Evolutionary conservation across 2,113 vertebrate species (phyloP), one percentile per base, ranked within the genome.

Genomic region (Vicugna pacos): DNA sequence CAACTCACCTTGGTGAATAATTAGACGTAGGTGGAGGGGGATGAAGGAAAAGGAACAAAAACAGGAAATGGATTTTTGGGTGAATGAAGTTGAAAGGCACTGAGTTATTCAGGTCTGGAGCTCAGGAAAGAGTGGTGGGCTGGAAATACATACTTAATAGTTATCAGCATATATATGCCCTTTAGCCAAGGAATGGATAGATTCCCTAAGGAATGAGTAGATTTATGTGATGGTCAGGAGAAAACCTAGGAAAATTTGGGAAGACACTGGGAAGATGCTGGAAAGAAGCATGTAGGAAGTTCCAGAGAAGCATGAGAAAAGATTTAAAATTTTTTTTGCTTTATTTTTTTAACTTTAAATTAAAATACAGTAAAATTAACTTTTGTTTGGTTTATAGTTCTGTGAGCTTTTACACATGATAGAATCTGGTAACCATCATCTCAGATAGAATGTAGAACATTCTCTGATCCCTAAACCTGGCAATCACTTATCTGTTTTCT

Each of bases 391-490:
- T 58, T 12, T 65, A 81, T 16, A 82, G 30, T 56, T 65, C 56
- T 94, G 56, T 80, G 73, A 93, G 65, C 7, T 93, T 96, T 90
- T 72, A 80, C 14, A 91, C 32, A 73, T 82, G 38, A 1, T 42
- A 67, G 65, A 58, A 58, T 65, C 48, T 84, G 80, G 14, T 60
- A 69, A 81, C 67, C 22, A 64, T 46, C 20, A 75, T 32, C 56
- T 91, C 15, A 87, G 50, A 77, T 35, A 77, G 42, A 91, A 56
- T 86, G 67, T 22, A 81, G 56, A 92, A 62, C 12, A 50, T 42
- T 54, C 14, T 52, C 30, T 52, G 32, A 50, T 20, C 5, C 75
- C 2, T 80, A 92, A 75, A 11, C 13, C n/a, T 65, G 82, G 46
- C 20, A 92, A 80, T 5, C 52, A 72, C 64, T 35, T 17, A 62